Conservation (phyloP, 2,888 invertebrate genomes). For the Rambutsinella grinnellia region DNA sequence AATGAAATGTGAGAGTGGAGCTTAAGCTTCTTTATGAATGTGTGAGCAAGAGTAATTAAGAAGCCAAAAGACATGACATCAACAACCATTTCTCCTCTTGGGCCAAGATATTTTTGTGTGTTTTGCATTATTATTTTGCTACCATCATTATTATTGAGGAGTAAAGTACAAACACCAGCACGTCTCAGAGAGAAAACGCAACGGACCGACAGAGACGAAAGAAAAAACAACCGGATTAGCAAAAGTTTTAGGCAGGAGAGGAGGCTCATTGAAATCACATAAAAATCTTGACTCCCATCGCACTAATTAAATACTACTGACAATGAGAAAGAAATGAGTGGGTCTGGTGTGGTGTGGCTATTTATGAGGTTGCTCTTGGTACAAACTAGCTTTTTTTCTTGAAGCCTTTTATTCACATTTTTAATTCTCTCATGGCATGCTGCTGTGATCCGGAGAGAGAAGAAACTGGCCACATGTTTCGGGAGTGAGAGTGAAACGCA, state of each 20-base stretch:
- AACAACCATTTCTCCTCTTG: no score
- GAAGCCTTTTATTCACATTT: no score
- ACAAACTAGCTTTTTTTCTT: background rate
- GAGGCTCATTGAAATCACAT: constrained; percentile 35
- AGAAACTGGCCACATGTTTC: constrained; percentile 19
- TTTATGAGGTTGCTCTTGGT: constrained; percentile 37
- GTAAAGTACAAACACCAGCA: background rate
- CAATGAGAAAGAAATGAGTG: constrained; percentile 11
- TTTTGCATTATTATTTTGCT: no score
- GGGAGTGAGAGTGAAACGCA: background rate
- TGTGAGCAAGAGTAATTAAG: constrained; percentile 51
- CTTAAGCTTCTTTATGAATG: constrained; percentile 35
- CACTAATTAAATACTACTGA: constrained; percentile 43
- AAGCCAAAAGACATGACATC: constrained; percentile 40
- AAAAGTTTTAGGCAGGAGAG: no score
- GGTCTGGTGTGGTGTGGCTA: no score
- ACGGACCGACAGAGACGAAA: no score
- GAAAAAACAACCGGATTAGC: no score
- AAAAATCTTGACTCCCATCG: constrained; percentile 37
- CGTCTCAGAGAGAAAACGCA: background rate
- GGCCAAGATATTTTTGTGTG: no score
- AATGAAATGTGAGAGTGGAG: constrained; percentile 38
- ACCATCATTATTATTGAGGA: background rate
- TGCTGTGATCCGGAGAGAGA: constrained; percentile 8
- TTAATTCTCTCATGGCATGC: constrained; percentile 28